Base-by-base conservation (phyloP, 1,140 invertebrate genomes). In the Drosophila watanabei region DNA sequence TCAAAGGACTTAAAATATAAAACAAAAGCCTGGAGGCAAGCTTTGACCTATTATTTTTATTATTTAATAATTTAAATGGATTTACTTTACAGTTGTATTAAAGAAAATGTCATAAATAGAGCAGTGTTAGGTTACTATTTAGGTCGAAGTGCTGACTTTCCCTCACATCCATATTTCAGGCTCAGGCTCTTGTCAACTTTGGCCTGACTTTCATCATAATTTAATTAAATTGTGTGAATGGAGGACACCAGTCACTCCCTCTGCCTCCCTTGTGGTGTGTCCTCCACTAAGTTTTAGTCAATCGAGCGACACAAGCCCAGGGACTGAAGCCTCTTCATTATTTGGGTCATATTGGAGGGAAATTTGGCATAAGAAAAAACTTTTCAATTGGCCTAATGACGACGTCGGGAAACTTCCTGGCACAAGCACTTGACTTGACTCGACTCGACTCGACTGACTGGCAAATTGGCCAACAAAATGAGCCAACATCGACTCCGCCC, bases 181-280 rank as follows among this genome's bases (percentile, higher is more conserved):
- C 35, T 72, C 18, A 58, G 30, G 30, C 41, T 73, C 56, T 37
- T 73, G 56, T 73, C 68, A 73, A 51, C 54, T 61, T 52, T 2
- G 35, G 35, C 7, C 20, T 60, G 79, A 71, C 61, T 68, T 64
- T 61, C 61, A 68, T 60, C 63, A 73, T 70, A 86, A 82, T 85
- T 85, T 86, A 86, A 85, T 85, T 85, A 80, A 84, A 84, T 84
- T 86, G 78, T 43, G 72, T 80, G 82, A 73, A 80, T 69, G 77
- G 6, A 18, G 54, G 32, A 51, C 56, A 35, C 37, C 52, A 7
- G 9, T 30, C 30, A 4, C 63, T 43, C 2, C 4, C 24, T 24
- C 24, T 2, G 6, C 20, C 14, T 6, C 28, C 41, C 4, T 35
- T 71, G 70, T 72, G 69, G 70, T 41, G 7, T 51, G 43, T n/a